Base-by-base conservation (phyloP, 2,888 invertebrate genomes). In the Carabus problematicus region DNA sequence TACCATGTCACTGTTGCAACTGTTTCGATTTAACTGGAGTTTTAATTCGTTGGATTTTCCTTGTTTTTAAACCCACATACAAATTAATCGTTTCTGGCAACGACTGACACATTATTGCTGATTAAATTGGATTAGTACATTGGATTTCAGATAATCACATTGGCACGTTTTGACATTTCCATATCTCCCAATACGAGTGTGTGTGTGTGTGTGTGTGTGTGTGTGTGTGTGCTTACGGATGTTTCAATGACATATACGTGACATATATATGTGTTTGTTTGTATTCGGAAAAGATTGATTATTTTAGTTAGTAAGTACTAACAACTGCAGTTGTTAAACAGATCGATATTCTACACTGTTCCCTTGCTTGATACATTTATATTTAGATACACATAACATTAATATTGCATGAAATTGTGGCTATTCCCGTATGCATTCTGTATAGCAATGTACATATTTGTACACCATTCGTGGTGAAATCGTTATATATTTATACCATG, bases 81-180 rank as follows among this genome's bases (percentile, higher is more conserved):
- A 29, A 47, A 14, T 47, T 47, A 47, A 47, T 14, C 16, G 47
- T 29, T 29, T 29, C 47, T 47, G 3, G 12, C 47, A 47, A 16
- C n/a, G 47, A 47, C 47, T 54, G 19, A 59, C 66, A 45, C 41
- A 59, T 66, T 66, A 66, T 66, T 49, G 16, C 49, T 11, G 47
- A 66, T 66, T 59, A 66, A 66, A 66, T 59, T 66, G 66, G 66
- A 66, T 66, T 59, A 47, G 19, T 14, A 39, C 29, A 43, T 58
- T 14, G 49, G 66, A 49, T 66, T 47, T 59, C 42, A 11, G 49
- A 47, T 66, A 59, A 66, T 66, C 49, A 47, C 12, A 55, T 58
- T 66, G 49, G 18, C 59, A 59, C 59, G 59, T 66, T n/a, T 59
- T 66, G 59, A 66, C 66, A 66, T 66, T 66, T 66, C 59, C 64